Evolutionary conservation across 2,888 invertebrate species (phyloP).

Genomic region (Philonicus albiceps): DNA sequence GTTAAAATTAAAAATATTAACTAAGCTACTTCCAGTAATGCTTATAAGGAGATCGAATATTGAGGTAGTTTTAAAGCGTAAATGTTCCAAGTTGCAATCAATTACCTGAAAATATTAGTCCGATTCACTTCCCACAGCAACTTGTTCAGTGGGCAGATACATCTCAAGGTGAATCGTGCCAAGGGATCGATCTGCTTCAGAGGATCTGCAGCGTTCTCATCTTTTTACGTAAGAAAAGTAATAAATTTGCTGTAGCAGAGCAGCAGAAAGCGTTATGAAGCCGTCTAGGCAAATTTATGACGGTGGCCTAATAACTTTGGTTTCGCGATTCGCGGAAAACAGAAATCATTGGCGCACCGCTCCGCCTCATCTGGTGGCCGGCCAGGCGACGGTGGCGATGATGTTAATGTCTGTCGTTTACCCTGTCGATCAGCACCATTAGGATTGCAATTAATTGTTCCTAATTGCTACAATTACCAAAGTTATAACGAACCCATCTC

Average conservation of each 20-base stretch:
- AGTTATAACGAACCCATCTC: conserved; percentile 1
- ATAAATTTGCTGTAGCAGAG: neutral
- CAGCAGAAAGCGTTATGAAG: neutral
- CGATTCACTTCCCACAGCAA: neutral
- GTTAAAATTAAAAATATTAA: too few species aligned
- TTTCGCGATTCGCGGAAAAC: neutral
- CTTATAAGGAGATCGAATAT: neutral
- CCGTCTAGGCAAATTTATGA: neutral
- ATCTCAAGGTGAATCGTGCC: neutral
- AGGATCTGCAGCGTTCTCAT: neutral
- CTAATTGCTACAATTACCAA: conserved; percentile 23
- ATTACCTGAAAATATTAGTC: neutral
- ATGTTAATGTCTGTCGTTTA: conserved; percentile 13
- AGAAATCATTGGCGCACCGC: neutral
- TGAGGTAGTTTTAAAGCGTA: neutral
- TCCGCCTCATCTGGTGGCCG: neutral
- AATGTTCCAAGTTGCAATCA: neutral
- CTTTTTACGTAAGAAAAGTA: neutral
- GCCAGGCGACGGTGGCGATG: neutral
- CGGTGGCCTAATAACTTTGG: neutral
- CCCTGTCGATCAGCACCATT: conserved; percentile 25
- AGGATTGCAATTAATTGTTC: neutral
- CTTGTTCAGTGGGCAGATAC: neutral
- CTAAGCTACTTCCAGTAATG: neutral
- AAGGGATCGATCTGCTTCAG: neutral